These are phyloP conservation scores for Epizoanthus stellaris DNA, from an alignment of 92 coral and sea anemone genomes.

Conservation along the genomic window DNA sequence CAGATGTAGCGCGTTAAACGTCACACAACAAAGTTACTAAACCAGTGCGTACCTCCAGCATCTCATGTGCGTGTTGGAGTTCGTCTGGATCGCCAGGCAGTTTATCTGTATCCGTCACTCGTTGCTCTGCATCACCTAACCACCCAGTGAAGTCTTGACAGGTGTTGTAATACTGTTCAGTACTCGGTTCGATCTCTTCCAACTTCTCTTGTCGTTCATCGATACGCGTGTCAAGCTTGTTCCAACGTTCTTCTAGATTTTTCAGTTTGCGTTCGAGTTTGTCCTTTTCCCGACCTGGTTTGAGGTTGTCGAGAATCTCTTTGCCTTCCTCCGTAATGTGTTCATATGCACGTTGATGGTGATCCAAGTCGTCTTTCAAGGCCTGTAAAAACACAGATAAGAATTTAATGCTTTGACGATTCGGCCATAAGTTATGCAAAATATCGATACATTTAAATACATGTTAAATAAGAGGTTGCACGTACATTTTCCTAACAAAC, in stretches of 20 bases:
- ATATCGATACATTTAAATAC: no score
- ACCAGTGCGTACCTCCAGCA: slow-evolving; percentile 77
- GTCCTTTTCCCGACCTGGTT: slow-evolving; percentile 83
- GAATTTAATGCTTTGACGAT: neutral
- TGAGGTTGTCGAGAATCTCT: slow-evolving; percentile 68
- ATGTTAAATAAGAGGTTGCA: no score
- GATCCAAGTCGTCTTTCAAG: slow-evolving; percentile 73
- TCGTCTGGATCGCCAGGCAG: slow-evolving; percentile 84
- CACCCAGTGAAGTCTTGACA: slow-evolving; percentile 81
- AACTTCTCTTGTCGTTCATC: slow-evolving; percentile 66
- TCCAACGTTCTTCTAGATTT: slow-evolving; percentile 80
- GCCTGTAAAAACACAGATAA: slow-evolving; percentile 51
- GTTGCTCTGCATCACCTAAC: slow-evolving; percentile 87
- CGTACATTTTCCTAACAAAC: no score
- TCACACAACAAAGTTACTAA: neutral
- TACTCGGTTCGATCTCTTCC: slow-evolving; percentile 80
- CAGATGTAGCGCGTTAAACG: neutral
- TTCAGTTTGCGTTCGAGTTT: slow-evolving; percentile 73
- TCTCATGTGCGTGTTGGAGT: slow-evolving; percentile 70
- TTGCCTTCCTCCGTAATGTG: slow-evolving; percentile 85
- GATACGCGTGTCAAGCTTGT: slow-evolving; percentile 66
- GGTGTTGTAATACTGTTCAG: slow-evolving; percentile 66
- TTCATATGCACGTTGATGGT: slow-evolving; percentile 77
- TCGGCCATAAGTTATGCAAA: neutral
- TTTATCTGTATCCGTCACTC: slow-evolving; percentile 68